Conservation (phyloP, 30 jellyfish, hydroid and myxozoan genomes). For the Aurelia aurita complex sp. Pacific region DNA sequence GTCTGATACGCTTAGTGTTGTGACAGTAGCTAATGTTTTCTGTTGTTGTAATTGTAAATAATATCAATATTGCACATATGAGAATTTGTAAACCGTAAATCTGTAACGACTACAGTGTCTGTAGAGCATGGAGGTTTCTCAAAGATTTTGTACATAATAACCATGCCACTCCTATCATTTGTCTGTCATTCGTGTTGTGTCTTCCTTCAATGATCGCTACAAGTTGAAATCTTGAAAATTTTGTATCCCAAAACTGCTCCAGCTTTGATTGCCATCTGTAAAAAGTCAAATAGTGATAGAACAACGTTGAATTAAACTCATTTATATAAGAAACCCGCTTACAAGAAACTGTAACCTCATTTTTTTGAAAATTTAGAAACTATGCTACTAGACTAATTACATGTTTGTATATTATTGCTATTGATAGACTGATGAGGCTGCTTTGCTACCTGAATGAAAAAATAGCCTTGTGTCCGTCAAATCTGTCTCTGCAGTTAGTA, state of each 20-base stretch:
- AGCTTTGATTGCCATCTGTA: background rate
- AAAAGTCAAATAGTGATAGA: too few relatives aligned
- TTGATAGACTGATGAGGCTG: too few relatives aligned
- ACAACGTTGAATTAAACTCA: background rate
- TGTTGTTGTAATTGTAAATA: constrained; percentile 7
- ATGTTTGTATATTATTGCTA: too few relatives aligned
- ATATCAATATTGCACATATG: constrained; percentile 6
- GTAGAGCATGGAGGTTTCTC: constrained; percentile 15
- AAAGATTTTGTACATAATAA: constrained; percentile 32
- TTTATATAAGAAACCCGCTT: too few relatives aligned
- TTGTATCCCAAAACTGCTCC: background rate
- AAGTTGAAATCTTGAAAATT: background rate
- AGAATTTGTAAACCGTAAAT: constrained; percentile 2
- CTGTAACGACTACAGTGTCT: background rate
- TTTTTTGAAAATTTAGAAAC: too few relatives aligned
- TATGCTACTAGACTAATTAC: too few relatives aligned
- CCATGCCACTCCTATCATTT: constrained; percentile 2
- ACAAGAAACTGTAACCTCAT: too few relatives aligned
- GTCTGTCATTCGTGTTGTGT: background rate
- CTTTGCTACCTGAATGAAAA: too few relatives aligned
- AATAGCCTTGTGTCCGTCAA: too few relatives aligned
- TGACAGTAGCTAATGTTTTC: background rate
- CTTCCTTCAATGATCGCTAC: background rate
- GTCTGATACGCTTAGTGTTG: too few relatives aligned
- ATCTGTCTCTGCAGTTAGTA: too few relatives aligned